Percentiles rank a stretch among this genome's conserved stretches.
Evolutionary conservation across 2,113 vertebrate species (phyloP).

Genomic region (Trinectes maculatus): DNA sequence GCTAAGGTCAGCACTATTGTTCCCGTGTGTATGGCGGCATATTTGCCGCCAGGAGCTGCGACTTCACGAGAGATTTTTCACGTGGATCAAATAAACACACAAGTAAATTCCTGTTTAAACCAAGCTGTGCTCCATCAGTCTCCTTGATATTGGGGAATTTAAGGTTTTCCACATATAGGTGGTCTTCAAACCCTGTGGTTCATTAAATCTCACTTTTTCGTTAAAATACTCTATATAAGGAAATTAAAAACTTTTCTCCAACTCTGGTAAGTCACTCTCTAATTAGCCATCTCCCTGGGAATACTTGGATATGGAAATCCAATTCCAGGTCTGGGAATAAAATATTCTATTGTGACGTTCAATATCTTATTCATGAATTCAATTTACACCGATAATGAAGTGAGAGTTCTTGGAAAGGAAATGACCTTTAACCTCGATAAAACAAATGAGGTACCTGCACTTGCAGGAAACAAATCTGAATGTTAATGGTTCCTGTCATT

Average conservation of each 20-base stretch:
- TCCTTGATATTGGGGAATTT: neutral
- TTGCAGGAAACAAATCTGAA: slow-evolving; percentile 13
- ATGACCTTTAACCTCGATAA: slow-evolving; percentile 54
- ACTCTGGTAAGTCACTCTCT: slow-evolving; percentile 38
- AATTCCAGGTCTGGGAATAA: slow-evolving; percentile 57
- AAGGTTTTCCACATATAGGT: neutral
- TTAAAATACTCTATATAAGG: slow-evolving; percentile 20
- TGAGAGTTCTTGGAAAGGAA: slow-evolving; percentile 51
- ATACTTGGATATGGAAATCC: slow-evolving; percentile 55
- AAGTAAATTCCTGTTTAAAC: slow-evolving; percentile 41
- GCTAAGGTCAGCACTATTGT: slow-evolving; percentile 56
- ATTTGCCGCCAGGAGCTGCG: slow-evolving; percentile 39
- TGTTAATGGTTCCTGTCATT: slow-evolving; percentile 1
- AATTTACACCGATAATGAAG: slow-evolving; percentile 64
- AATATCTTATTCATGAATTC: slow-evolving; percentile 73
- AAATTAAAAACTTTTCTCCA: slow-evolving; percentile 29
- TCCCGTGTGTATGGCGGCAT: slow-evolving; percentile 18
- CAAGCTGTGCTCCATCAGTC: neutral
- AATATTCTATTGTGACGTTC: slow-evolving; percentile 61
- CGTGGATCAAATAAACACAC: slow-evolving; percentile 35
- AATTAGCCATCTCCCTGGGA: slow-evolving; percentile 54
- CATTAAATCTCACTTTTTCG: slow-evolving; percentile 19
- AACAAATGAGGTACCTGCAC: slow-evolving; percentile 31
- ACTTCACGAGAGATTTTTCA: slow-evolving; percentile 25
- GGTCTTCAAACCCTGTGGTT: slow-evolving; percentile 11